Percentiles rank a stretch among this genome's conserved stretches.
phyloP scores from a whole-genome alignment of 2,113 vertebrate genomes.

The Spilogale gracilis region DNA sequence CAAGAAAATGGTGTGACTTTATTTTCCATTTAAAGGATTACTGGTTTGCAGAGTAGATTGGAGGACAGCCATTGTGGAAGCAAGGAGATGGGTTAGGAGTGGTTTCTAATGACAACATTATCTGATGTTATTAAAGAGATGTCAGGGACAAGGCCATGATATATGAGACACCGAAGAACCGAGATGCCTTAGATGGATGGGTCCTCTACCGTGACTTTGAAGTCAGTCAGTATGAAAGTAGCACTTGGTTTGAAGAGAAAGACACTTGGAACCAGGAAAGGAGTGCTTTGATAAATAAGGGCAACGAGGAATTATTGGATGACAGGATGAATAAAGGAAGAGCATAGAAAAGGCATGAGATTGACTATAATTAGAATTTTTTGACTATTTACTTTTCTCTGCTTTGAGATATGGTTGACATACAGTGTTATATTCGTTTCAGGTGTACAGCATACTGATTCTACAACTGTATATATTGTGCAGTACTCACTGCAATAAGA shows the following conservation, averaged over 20 bases:
- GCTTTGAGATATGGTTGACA: not conserved
- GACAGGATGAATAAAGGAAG: conserved; percentile 16
- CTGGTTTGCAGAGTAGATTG: not conserved
- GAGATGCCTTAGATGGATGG: not conserved
- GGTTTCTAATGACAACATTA: not conserved
- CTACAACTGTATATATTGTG: not conserved
- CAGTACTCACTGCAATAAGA: not conserved
- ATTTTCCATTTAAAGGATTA: not conserved
- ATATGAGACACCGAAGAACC: not conserved
- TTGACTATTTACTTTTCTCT: not conserved
- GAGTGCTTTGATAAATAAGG: not conserved
- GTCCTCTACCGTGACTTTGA: not conserved
- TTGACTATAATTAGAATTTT: not conserved
- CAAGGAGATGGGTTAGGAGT: not conserved
- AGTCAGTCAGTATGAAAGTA: not conserved
- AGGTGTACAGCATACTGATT: not conserved
- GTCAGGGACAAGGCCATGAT: not conserved
- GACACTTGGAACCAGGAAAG: not conserved
- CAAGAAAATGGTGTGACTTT: not conserved
- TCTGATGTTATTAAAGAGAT: not conserved
- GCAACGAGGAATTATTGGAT: not conserved
- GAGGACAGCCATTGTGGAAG: not conserved
- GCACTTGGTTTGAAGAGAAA: not conserved
- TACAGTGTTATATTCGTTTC: not conserved
- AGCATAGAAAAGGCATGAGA: not conserved